Percentiles rank a stretch among this genome's conserved stretches.
These are phyloP conservation scores for Zygaena filipendulae DNA, from an alignment of 2,888 invertebrate genomes.

Conservation along the genomic window DNA sequence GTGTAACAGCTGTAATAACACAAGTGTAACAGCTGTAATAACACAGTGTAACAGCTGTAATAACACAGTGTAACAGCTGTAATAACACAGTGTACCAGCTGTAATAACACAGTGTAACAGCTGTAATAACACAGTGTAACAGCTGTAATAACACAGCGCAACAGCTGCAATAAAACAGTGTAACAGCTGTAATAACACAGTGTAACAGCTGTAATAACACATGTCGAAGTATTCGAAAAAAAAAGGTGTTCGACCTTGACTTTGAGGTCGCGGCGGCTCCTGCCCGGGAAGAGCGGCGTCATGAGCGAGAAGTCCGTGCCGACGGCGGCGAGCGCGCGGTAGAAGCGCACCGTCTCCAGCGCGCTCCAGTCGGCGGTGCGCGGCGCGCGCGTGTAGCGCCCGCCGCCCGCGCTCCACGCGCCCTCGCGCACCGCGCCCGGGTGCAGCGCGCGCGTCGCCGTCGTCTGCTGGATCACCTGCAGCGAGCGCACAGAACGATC, in stretches of 20 bases:
- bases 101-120: too few species aligned
- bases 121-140: too few species aligned
- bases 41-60: too few species aligned
- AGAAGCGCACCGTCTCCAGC: constrained; percentile 89
- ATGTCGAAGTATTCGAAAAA: not conserved
- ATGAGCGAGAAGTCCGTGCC: constrained; percentile 95
- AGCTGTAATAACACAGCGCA: too few species aligned
- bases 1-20: too few species aligned
- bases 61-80: too few species aligned
- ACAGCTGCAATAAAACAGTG: too few species aligned
- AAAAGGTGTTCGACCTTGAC: constrained; percentile 66
- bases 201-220: too few species aligned
- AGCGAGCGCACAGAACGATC: too few species aligned
- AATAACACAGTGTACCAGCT: too few species aligned
- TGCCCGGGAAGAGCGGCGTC: constrained; percentile 82
- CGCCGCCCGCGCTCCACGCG: constrained; percentile 69
- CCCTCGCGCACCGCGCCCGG: constrained; percentile 71
- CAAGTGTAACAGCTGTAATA: too few species aligned
- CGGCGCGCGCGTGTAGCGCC: constrained; percentile 74
- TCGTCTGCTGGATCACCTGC: constrained; percentile 77
- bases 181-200: too few species aligned
- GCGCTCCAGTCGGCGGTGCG: constrained; percentile 80
- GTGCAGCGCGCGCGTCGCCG: constrained; percentile 63
- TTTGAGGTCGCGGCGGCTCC: constrained; percentile 86
- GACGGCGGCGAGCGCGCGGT: constrained; percentile 86